Base-by-base conservation (phyloP, 2,797 vertebrate species). In the Clarias platycephalus region DNA sequence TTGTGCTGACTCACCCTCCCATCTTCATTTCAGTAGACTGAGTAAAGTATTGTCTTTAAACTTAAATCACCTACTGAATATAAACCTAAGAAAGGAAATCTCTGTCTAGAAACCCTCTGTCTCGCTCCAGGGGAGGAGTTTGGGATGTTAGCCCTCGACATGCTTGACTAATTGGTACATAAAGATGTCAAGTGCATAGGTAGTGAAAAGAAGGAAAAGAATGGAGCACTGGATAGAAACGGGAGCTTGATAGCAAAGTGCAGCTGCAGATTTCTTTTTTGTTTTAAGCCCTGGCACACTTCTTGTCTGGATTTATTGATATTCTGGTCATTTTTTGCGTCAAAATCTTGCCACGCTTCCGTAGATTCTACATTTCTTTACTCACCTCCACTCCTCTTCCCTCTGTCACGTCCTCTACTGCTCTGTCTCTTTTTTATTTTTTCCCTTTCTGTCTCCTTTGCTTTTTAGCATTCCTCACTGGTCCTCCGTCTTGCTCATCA, bases 121-220 rank as follows among this genome's bases (percentile, higher is more conserved):
- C 22, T 62, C n/a, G 76, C 58, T 63, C 76, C 13, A 79, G 76
- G 76, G 58, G 34, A 79, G 58, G 34, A 44, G 34, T 28, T 24
- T 62, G 15, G 49, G 20, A 24, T 60, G 31, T 78, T 24, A 1
- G 13, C 58, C 12, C 15, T 40, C 64, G 37, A 64, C 60, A 49
- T 4, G 16, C 40, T 79, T 53, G 74, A 82, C 77, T 87, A 88
- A 89, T 85, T 81, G 74, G 24, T 49, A 78, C 57, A 86, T 82
- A 57, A 86, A 84, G 67, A 81, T 37, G 60, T 72, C 66, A 84
- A 64, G 34, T 78, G 40, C 60, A 58, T 12, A 34, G 75, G 22
- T 24, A 62, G 31, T n/a, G 74, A 37, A 80, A 37, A 28, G 16
- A 67, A 74, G 77, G 55, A 58, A 66, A 34, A 40, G 26, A 37